Percentiles rank a stretch among this genome's conserved stretches.
phyloP scores from a whole-genome alignment of 1,140 invertebrate genomes.

The Pectinophora gossypiella region DNA sequence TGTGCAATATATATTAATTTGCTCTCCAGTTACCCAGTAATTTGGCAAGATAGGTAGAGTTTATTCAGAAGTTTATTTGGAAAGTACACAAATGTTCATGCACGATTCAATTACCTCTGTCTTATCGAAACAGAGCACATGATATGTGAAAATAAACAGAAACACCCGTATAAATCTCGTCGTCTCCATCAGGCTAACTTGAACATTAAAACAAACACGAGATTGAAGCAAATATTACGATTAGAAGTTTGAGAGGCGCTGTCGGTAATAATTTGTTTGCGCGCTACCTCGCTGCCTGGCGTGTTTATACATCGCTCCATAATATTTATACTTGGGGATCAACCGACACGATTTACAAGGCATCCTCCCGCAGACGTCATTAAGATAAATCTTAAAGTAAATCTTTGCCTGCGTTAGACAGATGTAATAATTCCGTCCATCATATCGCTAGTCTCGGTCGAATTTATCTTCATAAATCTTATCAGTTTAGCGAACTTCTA shows the following conservation, averaged over 20 bases:
- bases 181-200: not conserved
- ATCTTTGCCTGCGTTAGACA: not conserved
- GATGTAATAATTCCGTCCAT: not conserved
- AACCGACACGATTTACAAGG: conserved; percentile 17
- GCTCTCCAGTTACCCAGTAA: too few relatives aligned
- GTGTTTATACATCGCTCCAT: conserved; percentile 28
- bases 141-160: not conserved
- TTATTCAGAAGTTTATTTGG: too few relatives aligned
- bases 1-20: too few relatives aligned
- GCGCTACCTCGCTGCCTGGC: conserved; percentile 15
- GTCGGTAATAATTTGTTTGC: conserved; percentile 48
- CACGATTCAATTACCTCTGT: too few relatives aligned
- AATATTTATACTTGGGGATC: conserved; percentile 56
- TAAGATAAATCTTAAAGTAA: conserved; percentile 38
- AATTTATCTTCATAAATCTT: too few relatives aligned
- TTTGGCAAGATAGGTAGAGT: too few relatives aligned
- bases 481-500: too few relatives aligned
- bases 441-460: too few relatives aligned
- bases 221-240: conserved; percentile 5
- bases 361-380: conserved; percentile 18
- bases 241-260: conserved; percentile 36
- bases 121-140: too few relatives aligned
- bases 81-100: too few relatives aligned
- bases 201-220: not conserved
- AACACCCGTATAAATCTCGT: not conserved